Conservation (phyloP, 2,113 vertebrate species). For the Meleagris gallopavo region DNA sequence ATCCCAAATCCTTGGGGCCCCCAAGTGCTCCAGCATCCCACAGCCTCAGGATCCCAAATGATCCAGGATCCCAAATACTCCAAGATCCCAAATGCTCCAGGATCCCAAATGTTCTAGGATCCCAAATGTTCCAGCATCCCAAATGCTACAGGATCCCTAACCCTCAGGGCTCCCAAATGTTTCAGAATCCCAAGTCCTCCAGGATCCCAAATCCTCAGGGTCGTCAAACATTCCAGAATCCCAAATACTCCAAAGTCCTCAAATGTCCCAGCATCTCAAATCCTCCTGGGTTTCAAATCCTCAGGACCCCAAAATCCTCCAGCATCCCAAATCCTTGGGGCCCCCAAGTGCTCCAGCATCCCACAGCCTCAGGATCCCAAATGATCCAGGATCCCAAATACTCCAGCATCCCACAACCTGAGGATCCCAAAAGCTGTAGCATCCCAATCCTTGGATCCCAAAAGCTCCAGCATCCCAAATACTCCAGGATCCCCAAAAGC, state of each 20-base stretch:
- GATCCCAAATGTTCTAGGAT: neutral
- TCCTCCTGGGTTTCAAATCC: too few relatives aligned
- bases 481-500: accelerated
- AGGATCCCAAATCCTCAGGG: neutral
- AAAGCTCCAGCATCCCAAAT: neutral
- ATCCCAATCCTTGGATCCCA: neutral
- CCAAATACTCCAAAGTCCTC: too few relatives aligned
- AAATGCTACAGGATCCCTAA: neutral
- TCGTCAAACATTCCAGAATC: neutral
- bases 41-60: too few relatives aligned
- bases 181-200: neutral
- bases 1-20: too few relatives aligned
- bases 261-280: too few relatives aligned
- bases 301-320: neutral
- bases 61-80: too few relatives aligned
- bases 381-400: too few relatives aligned
- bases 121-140: neutral
- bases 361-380: too few relatives aligned
- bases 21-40: neutral
- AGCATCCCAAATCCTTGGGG: neutral
- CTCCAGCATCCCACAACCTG: too few relatives aligned
- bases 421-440: too few relatives aligned
- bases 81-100: neutral
- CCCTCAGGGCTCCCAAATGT: accelerated
- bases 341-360: neutral